Evolutionary conservation across 30 jellyfish, hydroid and myxozoan genomes (phyloP).

Genomic region (Morbakka virulenta): DNA sequence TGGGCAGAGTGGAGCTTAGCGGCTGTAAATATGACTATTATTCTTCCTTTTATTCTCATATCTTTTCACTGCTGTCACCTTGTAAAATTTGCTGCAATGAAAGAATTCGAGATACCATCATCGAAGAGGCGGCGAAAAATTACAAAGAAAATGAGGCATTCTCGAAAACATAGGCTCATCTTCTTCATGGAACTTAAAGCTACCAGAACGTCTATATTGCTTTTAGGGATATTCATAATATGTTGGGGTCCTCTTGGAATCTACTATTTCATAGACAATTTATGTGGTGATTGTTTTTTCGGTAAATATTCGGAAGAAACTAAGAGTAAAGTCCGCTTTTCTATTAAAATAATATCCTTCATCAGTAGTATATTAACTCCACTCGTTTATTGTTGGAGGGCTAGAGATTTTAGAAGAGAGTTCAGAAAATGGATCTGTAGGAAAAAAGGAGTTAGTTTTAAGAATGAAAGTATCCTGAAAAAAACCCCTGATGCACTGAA

Average conservation of each 20-base stretch:
- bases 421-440: slow-evolving; percentile 1
- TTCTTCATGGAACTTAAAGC: slow-evolving; percentile 46
- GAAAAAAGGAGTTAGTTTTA: no score
- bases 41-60: slow-evolving; percentile 42
- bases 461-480: no score
- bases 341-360: slow-evolving; percentile 45
- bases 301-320: not conserved
- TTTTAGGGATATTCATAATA: slow-evolving; percentile 51
- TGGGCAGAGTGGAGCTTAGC: slow-evolving; percentile 64
- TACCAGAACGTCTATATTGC: slow-evolving; percentile 52
- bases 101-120: slow-evolving; percentile 16
- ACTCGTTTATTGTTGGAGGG: slow-evolving; percentile 63
- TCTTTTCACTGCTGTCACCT: slow-evolving; percentile 16
- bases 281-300: slow-evolving; percentile 33
- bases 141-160: not conserved
- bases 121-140: not conserved
- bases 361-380: slow-evolving; percentile 57
- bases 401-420: slow-evolving; percentile 63
- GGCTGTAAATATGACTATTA: slow-evolving; percentile 25
- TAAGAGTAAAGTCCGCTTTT: slow-evolving; percentile 11
- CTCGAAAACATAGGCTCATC: slow-evolving; percentile 21
- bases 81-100: slow-evolving; percentile 28
- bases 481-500: no score
- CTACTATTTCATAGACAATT: slow-evolving; percentile 50
- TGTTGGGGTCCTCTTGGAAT: slow-evolving; percentile 73